Evolutionary conservation across 2,888 invertebrate genomes (phyloP).

Genomic region (Pharmacophagus antenor): DNA sequence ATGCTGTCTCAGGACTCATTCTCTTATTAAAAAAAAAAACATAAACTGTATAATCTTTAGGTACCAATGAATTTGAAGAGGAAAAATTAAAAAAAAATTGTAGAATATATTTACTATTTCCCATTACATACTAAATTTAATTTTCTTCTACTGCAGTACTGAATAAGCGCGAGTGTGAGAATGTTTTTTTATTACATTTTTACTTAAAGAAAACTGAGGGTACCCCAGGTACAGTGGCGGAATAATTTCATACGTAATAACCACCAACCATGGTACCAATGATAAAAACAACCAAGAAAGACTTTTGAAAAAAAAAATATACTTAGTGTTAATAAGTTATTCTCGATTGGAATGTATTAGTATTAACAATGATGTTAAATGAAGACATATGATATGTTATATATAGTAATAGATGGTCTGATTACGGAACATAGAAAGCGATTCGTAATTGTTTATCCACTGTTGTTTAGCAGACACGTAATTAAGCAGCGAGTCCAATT

Average conservation of each 20-base stretch:
- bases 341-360: conserved; percentile 2
- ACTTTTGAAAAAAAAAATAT: not conserved
- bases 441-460: conserved; percentile 32
- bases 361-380: not conserved
- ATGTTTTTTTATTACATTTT: not conserved
- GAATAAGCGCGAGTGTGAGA: too few relatives aligned
- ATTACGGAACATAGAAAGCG: not conserved
- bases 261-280: not conserved
- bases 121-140: not conserved
- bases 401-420: not conserved
- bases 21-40: too few relatives aligned
- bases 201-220: not conserved
- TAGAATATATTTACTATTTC: too few relatives aligned
- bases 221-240: not conserved
- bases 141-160: too few relatives aligned
- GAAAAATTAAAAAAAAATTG: too few relatives aligned
- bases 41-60: too few relatives aligned
- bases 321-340: conserved; percentile 4
- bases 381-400: not conserved
- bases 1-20: too few relatives aligned
- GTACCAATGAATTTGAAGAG: too few relatives aligned
- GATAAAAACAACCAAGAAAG: not conserved
- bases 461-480: conserved; percentile 47
- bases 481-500: conserved; percentile 61
- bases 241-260: not conserved